These are phyloP conservation scores for Eleginops maclovinus DNA, from an alignment of 2,113 vertebrate genomes.

Conservation along the genomic window DNA sequence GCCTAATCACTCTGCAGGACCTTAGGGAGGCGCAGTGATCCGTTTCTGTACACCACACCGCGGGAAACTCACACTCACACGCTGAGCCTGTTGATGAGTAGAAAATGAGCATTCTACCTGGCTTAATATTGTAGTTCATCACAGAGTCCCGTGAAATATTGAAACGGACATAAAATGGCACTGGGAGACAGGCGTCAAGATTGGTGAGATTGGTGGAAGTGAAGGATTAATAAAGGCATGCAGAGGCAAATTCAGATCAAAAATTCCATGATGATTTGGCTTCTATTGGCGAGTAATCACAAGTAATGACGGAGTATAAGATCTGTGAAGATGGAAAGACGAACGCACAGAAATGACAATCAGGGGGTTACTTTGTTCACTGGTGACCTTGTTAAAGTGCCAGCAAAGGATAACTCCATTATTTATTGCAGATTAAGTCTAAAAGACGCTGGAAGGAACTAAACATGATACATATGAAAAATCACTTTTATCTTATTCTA, in stretches of 20 bases:
- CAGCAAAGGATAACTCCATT: conserved; percentile 8
- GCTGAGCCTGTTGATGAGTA: conserved; percentile 76
- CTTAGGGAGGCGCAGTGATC: conserved; percentile 78
- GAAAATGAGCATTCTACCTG: conserved; percentile 80
- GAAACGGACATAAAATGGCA: conserved; percentile 66
- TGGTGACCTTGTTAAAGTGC: neutral
- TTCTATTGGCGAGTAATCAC: conserved; percentile 62
- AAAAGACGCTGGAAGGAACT: no score
- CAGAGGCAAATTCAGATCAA: conserved; percentile 57
- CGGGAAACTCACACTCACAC: conserved; percentile 70
- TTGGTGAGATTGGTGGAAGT: conserved; percentile 61
- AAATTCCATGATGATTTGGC: conserved; percentile 43
- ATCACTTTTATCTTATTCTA: no score
- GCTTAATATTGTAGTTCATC: conserved; percentile 73
- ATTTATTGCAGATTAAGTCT: neutral
- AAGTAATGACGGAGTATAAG: conserved; percentile 52
- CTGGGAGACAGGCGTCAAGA: conserved; percentile 56
- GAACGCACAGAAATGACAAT: conserved; percentile 22
- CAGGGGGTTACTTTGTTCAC: conserved; percentile 26
- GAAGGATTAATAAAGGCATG: conserved; percentile 63
- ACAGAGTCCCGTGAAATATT: conserved; percentile 66
- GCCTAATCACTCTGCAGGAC: conserved; percentile 80
- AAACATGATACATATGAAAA: no score
- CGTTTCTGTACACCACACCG: conserved; percentile 67
- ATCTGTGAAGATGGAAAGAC: conserved; percentile 33